These are phyloP conservation scores for Pipistrellus nathusii DNA, from an alignment of 2,797 vertebrate genomes.

Conservation along the genomic window DNA sequence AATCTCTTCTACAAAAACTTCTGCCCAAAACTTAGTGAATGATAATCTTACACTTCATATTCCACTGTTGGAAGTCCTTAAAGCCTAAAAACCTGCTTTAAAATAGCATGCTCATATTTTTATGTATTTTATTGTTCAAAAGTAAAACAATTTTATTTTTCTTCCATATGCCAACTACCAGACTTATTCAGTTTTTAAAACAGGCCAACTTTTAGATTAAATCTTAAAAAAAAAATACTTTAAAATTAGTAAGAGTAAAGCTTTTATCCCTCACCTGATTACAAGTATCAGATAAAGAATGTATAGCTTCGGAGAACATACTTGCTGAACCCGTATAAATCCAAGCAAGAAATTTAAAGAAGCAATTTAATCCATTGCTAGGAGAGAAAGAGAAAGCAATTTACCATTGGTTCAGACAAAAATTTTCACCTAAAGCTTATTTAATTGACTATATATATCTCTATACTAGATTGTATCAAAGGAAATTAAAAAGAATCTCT, in stretches of 20 bases:
- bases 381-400: constrained; percentile 75
- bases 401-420: constrained; percentile 26
- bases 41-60: not conserved
- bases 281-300: constrained; percentile 98
- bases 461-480: constrained; percentile 26
- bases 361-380: constrained; percentile 99
- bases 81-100: constrained; percentile 15
- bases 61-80: constrained; percentile 25
- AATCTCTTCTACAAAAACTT: constrained; percentile 15
- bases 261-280: constrained; percentile 92
- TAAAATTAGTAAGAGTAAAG: constrained; percentile 42
- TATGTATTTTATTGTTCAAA: not conserved
- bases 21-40: constrained; percentile 6
- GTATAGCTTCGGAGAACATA: constrained; percentile 99
- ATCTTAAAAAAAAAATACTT: constrained; percentile 34
- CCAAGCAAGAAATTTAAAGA: constrained; percentile 99
- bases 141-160: constrained; percentile 33
- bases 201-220: constrained; percentile 53
- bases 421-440: constrained; percentile 52
- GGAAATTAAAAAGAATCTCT: constrained; percentile 50
- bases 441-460: not conserved
- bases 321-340: constrained; percentile 98
- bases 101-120: constrained; percentile 21
- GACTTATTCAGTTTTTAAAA: constrained; percentile 46
- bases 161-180: not conserved